Conservation (phyloP, 2,113 vertebrate genomes). For the Corynorhinus townsendii region DNA sequence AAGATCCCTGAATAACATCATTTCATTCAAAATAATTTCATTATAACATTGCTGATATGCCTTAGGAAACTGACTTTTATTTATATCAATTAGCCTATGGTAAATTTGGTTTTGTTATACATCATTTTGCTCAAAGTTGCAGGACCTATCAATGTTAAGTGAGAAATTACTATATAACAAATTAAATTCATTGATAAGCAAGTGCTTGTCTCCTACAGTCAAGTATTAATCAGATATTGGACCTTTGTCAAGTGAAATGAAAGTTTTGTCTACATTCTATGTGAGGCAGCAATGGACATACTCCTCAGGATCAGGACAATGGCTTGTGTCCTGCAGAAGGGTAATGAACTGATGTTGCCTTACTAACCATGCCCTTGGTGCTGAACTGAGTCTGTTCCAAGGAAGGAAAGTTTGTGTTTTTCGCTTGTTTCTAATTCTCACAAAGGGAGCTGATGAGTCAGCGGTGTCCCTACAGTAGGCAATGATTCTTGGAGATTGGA, state of each 20-base stretch:
- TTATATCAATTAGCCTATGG: neutral
- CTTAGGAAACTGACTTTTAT: neutral
- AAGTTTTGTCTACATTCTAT: neutral
- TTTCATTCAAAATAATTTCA: neutral
- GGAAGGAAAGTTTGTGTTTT: neutral
- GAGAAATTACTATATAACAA: neutral
- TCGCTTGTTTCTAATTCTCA: neutral
- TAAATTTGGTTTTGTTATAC: neutral
- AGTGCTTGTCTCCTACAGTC: neutral
- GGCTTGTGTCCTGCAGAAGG: neutral
- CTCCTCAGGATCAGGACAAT: neutral
- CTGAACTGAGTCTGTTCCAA: neutral
- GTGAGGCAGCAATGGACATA: neutral
- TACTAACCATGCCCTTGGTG: accelerated
- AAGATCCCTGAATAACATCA: neutral
- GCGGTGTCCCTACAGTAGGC: neutral
- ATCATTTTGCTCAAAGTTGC: neutral
- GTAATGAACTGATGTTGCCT: accelerated
- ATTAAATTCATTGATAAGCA: neutral
- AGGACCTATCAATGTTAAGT: neutral
- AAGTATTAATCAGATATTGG: neutral
- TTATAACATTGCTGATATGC: neutral
- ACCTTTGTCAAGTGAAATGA: neutral
- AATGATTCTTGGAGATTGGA: neutral
- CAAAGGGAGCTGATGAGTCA: neutral